phyloP scores from a whole-genome alignment of 1,140 invertebrate genomes.

The Drosophila kikkawai region DNA sequence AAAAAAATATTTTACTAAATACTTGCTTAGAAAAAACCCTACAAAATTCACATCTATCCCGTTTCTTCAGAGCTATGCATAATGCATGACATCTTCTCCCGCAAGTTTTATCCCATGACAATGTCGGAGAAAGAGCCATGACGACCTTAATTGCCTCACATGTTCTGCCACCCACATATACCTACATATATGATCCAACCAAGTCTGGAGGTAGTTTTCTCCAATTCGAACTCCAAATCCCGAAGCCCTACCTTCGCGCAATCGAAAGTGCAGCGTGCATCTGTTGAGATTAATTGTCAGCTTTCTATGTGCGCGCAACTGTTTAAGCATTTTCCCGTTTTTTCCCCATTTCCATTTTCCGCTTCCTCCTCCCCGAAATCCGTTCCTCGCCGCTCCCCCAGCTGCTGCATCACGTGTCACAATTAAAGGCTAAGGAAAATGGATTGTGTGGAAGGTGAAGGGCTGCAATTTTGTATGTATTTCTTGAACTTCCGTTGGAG shows the following conservation, averaged over 20 bases:
- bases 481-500: constrained; percentile 54
- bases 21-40: background rate
- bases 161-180: constrained; percentile 65
- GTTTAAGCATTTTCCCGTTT: constrained; percentile 61
- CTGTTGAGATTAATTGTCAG: constrained; percentile 71
- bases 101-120: constrained; percentile 34
- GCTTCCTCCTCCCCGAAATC: constrained; percentile 6
- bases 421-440: constrained; percentile 54
- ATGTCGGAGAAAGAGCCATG: constrained; percentile 29
- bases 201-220: constrained; percentile 65
- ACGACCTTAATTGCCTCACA: constrained; percentile 68
- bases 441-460: constrained; percentile 62
- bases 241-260: constrained; percentile 32
- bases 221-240: constrained; percentile 28
- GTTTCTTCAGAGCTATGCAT: constrained; percentile 40
- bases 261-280: constrained; percentile 48
- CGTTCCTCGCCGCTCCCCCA: background rate
- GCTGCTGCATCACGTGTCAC: constrained; percentile 50
- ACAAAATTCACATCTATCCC: background rate
- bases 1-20: background rate
- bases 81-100: constrained; percentile 47
- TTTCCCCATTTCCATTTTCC: constrained; percentile 42
- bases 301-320: constrained; percentile 64
- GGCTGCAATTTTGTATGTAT: constrained; percentile 64
- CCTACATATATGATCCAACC: constrained; percentile 18